Conservation (phyloP, 1,140 invertebrate species). For the Laupala kohalensis region DNA sequence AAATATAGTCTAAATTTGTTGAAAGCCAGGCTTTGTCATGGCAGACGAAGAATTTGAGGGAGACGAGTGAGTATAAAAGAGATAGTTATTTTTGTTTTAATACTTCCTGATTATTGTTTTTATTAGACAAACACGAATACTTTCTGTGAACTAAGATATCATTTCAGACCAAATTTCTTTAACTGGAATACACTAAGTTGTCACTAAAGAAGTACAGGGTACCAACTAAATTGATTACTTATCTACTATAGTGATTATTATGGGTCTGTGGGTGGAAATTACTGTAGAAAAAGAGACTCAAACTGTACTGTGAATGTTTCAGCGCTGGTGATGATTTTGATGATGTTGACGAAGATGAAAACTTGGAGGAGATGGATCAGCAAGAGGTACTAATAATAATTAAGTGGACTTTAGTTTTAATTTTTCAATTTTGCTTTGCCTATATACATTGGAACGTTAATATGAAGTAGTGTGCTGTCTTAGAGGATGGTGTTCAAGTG, state of each 20-base stretch:
- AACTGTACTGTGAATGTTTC: conserved; percentile 17
- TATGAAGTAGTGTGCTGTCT: too few relatives aligned
- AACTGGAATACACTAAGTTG: not conserved
- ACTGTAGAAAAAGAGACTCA: conserved; percentile 11
- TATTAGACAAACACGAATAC: not conserved
- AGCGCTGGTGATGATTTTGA: conserved; percentile 65
- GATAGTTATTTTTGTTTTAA: conserved; percentile 8
- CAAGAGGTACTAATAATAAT: too few relatives aligned
- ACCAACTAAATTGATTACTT: not conserved
- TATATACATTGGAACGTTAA: too few relatives aligned
- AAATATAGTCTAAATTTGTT: too few relatives aligned
- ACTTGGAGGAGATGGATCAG: conserved; percentile 56
- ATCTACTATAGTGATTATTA: conserved; percentile 9
- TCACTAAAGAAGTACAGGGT: conserved; percentile 5
- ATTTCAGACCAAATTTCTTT: not conserved
- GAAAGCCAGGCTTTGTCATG: too few relatives aligned
- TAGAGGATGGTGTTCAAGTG: too few relatives aligned
- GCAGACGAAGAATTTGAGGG: conserved; percentile 64
- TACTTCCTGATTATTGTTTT: not conserved
- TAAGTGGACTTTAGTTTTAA: too few relatives aligned
- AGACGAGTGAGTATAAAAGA: conserved; percentile 46
- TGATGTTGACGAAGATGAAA: conserved; percentile 68
- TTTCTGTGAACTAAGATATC: not conserved
- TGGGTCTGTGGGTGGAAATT: conserved; percentile 11
- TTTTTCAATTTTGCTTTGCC: too few relatives aligned